phyloP scores from a whole-genome alignment of 2,797 vertebrate species.

The Ceyx erithaca region DNA sequence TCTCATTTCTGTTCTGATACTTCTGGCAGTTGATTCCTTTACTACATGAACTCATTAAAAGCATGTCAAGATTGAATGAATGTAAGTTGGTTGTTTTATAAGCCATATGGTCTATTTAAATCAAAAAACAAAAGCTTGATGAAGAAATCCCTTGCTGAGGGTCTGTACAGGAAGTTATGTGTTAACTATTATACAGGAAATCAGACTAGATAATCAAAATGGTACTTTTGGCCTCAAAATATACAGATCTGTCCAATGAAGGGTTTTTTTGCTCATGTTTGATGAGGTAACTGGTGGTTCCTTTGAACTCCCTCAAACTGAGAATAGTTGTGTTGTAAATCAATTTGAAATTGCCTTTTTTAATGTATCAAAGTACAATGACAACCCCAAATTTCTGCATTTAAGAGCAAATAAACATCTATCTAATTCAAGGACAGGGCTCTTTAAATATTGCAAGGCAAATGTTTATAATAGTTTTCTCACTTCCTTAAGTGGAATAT shows the following conservation, averaged over 20 bases:
- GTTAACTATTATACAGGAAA: not conserved
- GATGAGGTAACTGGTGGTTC: not conserved
- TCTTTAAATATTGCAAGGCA: not conserved
- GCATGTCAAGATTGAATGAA: not conserved
- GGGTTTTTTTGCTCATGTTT: not conserved
- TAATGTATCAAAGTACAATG: not conserved
- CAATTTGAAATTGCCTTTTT: not conserved
- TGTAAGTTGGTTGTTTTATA: not conserved
- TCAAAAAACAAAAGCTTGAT: not conserved
- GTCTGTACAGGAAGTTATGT: not conserved
- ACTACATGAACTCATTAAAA: not conserved
- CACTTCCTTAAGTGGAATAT: not conserved
- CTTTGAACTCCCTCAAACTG: not conserved
- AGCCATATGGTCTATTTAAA: not conserved
- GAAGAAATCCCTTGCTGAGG: not conserved
- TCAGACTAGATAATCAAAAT: constrained; percentile 9
- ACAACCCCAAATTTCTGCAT: not conserved
- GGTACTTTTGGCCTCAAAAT: constrained; percentile 10
- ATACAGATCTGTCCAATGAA: not conserved
- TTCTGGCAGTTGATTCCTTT: not conserved
- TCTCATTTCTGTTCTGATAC: not conserved
- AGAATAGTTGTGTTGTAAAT: not conserved
- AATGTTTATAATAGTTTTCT: not conserved
- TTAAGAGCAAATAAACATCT: not conserved
- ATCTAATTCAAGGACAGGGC: not conserved